Evolutionary conservation across 30 jellyfish, hydroid and myxozoan species (phyloP).

Genomic region (Morbakka virulenta): DNA sequence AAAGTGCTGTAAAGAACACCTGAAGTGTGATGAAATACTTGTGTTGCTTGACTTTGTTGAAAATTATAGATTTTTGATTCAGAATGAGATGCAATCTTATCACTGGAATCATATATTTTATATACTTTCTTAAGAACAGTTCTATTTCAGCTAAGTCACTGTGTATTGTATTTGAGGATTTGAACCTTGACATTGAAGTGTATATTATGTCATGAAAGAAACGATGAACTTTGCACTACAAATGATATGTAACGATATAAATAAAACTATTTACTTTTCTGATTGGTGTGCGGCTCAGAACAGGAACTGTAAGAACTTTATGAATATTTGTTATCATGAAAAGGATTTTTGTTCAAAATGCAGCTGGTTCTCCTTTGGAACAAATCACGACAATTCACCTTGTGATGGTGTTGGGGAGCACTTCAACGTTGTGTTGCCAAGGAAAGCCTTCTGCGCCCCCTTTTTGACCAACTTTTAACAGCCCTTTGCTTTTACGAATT

Average conservation of each 20-base stretch:
- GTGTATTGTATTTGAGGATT: constrained; percentile 51
- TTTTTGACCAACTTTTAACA: constrained; percentile 50
- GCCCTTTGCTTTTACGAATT: constrained; percentile 12
- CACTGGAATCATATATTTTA: constrained; percentile 31
- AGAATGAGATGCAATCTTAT: constrained; percentile 35
- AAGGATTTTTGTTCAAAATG: no score
- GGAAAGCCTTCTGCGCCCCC: constrained; percentile 70
- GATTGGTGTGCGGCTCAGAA: constrained; percentile 57
- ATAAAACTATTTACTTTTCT: not conserved
- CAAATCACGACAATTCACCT: no score
- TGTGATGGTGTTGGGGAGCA: no score
- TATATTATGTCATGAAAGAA: not conserved
- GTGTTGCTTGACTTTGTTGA: constrained; percentile 58
- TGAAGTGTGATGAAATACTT: no score
- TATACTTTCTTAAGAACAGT: constrained; percentile 10
- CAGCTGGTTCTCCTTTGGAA: no score
- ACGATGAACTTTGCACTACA: not conserved
- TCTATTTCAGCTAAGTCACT: constrained; percentile 16
- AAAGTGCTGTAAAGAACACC: constrained; percentile 45
- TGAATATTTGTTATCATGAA: no score
- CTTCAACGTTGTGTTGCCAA: constrained; percentile 37
- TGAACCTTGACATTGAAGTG: constrained; percentile 46
- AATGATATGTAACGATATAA: not conserved
- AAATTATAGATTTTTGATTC: constrained; percentile 23
- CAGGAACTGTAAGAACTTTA: constrained; percentile 15